These are phyloP conservation scores for Poecile atricapillus DNA, from an alignment of 2,113 vertebrate genomes.

Conservation along the genomic window DNA sequence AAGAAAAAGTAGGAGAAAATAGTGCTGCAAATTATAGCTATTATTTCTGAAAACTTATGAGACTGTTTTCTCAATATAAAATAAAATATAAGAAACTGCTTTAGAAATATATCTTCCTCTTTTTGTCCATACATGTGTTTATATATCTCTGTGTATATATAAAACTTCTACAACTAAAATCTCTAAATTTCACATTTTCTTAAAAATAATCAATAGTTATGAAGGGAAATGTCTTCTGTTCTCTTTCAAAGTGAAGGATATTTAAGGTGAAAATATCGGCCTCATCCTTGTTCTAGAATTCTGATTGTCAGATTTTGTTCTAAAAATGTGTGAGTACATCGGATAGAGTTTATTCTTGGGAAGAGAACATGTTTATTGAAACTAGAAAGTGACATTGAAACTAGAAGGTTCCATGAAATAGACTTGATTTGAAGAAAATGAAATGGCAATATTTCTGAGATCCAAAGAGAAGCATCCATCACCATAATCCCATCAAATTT, in stretches of 20 bases:
- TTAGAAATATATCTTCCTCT: not conserved
- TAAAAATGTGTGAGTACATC: not conserved
- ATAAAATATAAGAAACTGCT: not conserved
- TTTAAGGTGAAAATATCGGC: not conserved
- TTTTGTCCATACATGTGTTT: fast-evolving
- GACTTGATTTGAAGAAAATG: not conserved
- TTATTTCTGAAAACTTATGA: not conserved
- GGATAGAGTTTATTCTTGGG: not conserved
- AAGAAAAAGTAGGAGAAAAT: no score
- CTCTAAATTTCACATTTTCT: not conserved
- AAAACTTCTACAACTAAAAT: not conserved
- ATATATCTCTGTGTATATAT: not conserved
- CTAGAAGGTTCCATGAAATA: not conserved
- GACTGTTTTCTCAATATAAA: not conserved
- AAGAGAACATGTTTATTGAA: not conserved
- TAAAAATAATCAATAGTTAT: not conserved
- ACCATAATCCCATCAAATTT: not conserved
- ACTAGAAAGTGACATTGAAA: not conserved
- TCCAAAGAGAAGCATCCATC: not conserved
- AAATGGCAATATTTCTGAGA: not conserved
- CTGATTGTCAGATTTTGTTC: not conserved
- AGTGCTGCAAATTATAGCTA: not conserved
- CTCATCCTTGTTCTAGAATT: not conserved
- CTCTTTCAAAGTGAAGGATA: not conserved
- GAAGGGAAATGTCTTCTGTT: not conserved